A percentile compares a stretch with the other conserved stretches of the same genome.
Evolutionary conservation across 2,113 vertebrate genomes (phyloP).

Genomic region (Mixornis gularis): DNA sequence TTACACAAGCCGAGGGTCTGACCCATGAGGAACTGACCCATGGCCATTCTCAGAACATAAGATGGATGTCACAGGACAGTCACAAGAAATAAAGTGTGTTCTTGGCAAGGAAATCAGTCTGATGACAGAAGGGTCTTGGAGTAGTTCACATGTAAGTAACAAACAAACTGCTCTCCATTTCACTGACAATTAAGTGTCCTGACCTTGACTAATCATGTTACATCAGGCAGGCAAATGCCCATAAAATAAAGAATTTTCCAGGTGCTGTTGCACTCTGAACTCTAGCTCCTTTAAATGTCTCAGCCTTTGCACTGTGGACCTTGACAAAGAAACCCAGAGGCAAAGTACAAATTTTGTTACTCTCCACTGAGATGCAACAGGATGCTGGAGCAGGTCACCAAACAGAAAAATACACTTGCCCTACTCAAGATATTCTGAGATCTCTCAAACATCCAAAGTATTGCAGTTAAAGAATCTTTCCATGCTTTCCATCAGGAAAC

Average conservation of each 20-base stretch:
- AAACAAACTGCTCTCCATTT: conserved; percentile 10
- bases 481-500: background rate
- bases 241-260: background rate
- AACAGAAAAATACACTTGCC: background rate
- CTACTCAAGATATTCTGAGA: background rate
- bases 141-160: background rate
- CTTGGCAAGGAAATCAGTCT: conserved; percentile 4
- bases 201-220: background rate
- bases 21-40: background rate
- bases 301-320: background rate
- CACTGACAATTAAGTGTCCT: conserved; percentile 6
- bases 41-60: background rate
- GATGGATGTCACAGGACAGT: background rate
- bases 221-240: background rate
- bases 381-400: background rate
- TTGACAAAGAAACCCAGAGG: background rate
- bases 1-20: background rate
- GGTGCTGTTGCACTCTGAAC: background rate
- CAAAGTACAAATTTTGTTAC: background rate
- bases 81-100: background rate
- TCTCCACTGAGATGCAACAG: background rate
- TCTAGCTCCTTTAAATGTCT: background rate
- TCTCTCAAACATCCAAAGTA: background rate
- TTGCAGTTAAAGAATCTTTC: background rate
- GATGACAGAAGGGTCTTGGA: conserved; percentile 9